Evolutionary conservation across 1,140 invertebrate genomes (phyloP).

Genomic region (Pectinophora gossypiella): DNA sequence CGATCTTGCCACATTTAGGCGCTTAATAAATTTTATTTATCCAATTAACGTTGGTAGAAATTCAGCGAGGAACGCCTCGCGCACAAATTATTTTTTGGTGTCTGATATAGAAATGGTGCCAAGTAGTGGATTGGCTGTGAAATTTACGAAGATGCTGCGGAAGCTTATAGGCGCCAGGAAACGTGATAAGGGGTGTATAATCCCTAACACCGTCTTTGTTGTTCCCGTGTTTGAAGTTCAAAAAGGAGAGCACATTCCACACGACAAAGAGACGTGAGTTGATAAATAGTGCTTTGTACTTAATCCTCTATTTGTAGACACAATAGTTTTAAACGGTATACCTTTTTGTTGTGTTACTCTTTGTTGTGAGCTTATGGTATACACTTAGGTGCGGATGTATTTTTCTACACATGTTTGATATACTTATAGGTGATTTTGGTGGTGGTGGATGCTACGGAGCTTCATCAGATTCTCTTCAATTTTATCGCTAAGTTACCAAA

Average conservation of each 20-base stretch:
- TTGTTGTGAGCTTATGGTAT: too few relatives aligned
- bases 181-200: conserved; percentile 53
- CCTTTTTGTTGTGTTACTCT: too few relatives aligned
- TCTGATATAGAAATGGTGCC: conserved; percentile 87
- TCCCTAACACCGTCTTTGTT: conserved; percentile 79
- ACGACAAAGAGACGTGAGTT: conserved; percentile 76
- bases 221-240: conserved; percentile 87
- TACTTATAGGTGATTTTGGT: too few relatives aligned
- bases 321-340: too few relatives aligned
- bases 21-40: conserved; percentile 77
- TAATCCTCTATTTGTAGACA: too few relatives aligned
- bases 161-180: conserved; percentile 64
- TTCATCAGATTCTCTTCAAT: too few relatives aligned
- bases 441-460: too few relatives aligned
- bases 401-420: too few relatives aligned
- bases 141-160: conserved; percentile 78
- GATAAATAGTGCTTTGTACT: too few relatives aligned
- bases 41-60: conserved; percentile 87
- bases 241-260: conserved; percentile 76
- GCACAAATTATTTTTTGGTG: conserved; percentile 82
- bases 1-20: conserved; percentile 71
- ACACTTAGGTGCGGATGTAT: too few relatives aligned
- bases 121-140: conserved; percentile 78
- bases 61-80: conserved; percentile 78
- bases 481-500: too few relatives aligned